Conservation (phyloP, 2,113 vertebrate genomes). For the Fregetta grallaria region DNA sequence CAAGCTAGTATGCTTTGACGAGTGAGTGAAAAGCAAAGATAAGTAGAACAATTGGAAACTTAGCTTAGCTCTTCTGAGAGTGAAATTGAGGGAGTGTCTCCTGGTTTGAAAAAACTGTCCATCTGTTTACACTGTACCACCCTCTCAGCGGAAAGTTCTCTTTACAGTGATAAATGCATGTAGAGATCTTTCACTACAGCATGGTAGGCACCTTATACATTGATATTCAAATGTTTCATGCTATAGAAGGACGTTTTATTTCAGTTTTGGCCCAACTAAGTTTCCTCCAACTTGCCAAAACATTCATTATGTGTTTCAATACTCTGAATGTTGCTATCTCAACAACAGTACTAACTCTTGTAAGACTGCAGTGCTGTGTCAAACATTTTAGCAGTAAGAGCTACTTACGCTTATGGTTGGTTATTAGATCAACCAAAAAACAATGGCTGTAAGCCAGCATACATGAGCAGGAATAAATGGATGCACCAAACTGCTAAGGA, state of each 20-base stretch:
- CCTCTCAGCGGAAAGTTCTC: neutral
- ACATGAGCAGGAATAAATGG: neutral
- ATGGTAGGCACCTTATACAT: neutral
- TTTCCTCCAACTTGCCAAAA: neutral
- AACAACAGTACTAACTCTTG: neutral
- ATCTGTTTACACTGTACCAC: neutral
- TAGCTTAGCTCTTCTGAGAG: neutral
- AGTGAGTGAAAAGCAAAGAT: neutral
- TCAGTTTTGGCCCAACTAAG: neutral
- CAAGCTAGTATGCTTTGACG: neutral
- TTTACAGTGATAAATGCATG: neutral
- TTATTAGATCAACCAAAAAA: neutral
- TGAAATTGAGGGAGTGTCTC: neutral
- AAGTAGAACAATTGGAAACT: neutral
- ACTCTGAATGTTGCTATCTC: neutral
- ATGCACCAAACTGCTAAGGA: neutral
- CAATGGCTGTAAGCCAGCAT: neutral
- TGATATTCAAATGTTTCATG: neutral
- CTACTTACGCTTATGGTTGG: neutral
- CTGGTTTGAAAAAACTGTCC: neutral
- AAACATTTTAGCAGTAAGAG: neutral
- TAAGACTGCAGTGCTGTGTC: neutral
- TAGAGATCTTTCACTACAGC: neutral
- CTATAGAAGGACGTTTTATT: neutral
- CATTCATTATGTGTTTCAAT: neutral